Base-by-base conservation (phyloP, 2,797 vertebrate genomes). In the Cirrhinus molitorella region DNA sequence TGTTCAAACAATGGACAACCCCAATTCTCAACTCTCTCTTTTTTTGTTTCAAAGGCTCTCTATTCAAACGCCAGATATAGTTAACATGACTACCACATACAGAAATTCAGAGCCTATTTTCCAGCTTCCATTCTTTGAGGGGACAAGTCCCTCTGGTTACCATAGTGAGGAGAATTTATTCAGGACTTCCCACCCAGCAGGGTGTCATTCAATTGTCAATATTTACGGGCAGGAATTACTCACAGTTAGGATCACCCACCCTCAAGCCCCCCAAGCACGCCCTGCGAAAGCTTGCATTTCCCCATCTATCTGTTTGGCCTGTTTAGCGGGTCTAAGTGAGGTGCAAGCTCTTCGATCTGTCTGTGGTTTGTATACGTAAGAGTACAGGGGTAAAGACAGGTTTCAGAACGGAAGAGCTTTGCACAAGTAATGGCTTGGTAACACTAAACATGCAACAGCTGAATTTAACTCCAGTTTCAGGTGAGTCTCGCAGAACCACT, bases 321-420 rank as follows among this genome's bases (percentile, higher is more conserved):
- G 53, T 59, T 76, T 25, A 67, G 61, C 47, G 74, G 66, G 61
- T 53, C 63, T 76, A 17, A 9, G 25, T 45, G 74, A 70, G 28
- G 25, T 61, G 25, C 13, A 1, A 83, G 63, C 49, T 65, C 19
- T 71, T 74, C 59, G 19, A 67, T 76, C 74, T 59, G 65, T 71
- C 21, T 71, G 82, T 78, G 82, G 82, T 78, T 83, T 70, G n/a
- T 47, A n/a, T 83, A 67, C 19, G 40, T 66, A 77, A 78, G 31
- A 76, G 49, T 59, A 83, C 34, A 80, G 51, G 73, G 43, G 81
- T 55, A 13, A 83, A 83, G 51, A 45, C 25, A 23, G 66, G 82
- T 83, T 83, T 83, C 82, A 70, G 40, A 83, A 83, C 82, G 82
- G 82, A 83, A 83, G 74, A 78, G 65, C 65, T 83, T 77, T 83